phyloP scores from a whole-genome alignment of 2,797 vertebrate genomes.

The Acanthopagrus latus region DNA sequence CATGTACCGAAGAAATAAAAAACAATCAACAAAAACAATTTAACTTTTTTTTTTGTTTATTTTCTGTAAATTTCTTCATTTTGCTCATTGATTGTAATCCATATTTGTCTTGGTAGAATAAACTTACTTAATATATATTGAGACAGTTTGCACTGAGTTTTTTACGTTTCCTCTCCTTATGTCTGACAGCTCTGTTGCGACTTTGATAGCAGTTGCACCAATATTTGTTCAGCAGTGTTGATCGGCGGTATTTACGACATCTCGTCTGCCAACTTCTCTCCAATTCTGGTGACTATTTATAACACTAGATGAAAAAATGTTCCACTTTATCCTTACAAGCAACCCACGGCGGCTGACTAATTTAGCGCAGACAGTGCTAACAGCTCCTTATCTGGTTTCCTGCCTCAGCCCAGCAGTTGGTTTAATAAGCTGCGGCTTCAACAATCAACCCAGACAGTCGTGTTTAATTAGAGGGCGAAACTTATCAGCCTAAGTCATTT shows the following conservation, averaged over 20 bases:
- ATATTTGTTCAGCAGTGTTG: constrained; percentile 19
- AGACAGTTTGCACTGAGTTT: background rate
- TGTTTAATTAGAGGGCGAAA: constrained; percentile 70
- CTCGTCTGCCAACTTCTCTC: constrained; percentile 23
- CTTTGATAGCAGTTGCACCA: constrained; percentile 7
- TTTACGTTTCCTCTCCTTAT: background rate
- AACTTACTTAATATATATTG: constrained; percentile 76
- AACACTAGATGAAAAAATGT: constrained; percentile 29
- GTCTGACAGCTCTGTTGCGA: background rate
- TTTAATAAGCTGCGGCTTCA: constrained; percentile 62
- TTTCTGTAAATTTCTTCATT: constrained; percentile 38
- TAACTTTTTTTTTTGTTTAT: constrained; percentile 10
- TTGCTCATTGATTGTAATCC: constrained; percentile 49
- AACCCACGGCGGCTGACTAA: constrained; percentile 50
- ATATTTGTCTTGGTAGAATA: constrained; percentile 68
- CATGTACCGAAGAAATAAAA: constrained; percentile 58
- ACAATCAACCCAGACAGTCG: constrained; percentile 58
- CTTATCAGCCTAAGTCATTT: constrained; percentile 52
- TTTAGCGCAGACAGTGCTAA: constrained; percentile 61
- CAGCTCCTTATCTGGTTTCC: constrained; percentile 72
- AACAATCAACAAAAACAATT: too few relatives aligned
- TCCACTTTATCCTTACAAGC: constrained; percentile 47
- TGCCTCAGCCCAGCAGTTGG: constrained; percentile 58
- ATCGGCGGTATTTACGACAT: constrained; percentile 7
- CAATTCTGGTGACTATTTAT: constrained; percentile 37